Conservation (phyloP, 2,888 invertebrate genomes). For the Plagodis pulveraria region DNA sequence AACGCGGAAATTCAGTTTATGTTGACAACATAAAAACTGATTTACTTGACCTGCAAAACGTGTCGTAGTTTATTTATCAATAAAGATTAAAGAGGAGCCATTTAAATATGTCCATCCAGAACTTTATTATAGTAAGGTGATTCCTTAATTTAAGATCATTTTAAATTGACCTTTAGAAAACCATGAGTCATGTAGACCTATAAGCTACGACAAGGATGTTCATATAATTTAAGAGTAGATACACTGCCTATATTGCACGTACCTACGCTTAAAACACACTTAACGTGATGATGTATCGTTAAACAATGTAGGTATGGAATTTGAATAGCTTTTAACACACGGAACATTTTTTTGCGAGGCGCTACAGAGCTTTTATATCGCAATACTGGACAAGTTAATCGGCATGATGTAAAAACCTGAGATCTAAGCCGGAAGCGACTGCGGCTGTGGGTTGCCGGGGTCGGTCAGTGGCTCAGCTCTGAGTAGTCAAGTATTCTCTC, state of each 20-base stretch:
- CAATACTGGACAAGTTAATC: constrained; percentile 10
- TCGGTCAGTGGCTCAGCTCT: neutral
- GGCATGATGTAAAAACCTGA: constrained; percentile 18
- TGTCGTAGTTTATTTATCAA: constrained; percentile 46
- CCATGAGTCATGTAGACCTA: constrained; percentile 20
- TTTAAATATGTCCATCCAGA: constrained; percentile 34
- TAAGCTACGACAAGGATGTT: constrained; percentile 16
- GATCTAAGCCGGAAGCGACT: constrained; percentile 22
- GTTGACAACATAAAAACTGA: constrained; percentile 51
- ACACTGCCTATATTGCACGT: constrained; percentile 1
- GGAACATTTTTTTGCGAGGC: constrained; percentile 23
- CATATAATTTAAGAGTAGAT: constrained; percentile 10
- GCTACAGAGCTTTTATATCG: constrained; percentile 15
- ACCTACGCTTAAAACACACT: neutral
- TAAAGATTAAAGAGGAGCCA: constrained; percentile 34
- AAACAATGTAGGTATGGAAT: constrained; percentile 13
- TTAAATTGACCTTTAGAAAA: constrained; percentile 26
- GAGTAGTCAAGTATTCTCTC: too few species aligned
- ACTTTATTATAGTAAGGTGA: constrained; percentile 24
- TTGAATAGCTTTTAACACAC: constrained; percentile 18
- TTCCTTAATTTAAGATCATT: constrained; percentile 23
- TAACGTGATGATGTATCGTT: constrained; percentile 1
- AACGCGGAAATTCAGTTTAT: constrained; percentile 42
- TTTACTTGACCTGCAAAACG: constrained; percentile 51
- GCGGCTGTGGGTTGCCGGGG: constrained; percentile 15